These are phyloP conservation scores for Vanessa tameamea DNA, from an alignment of 1,140 invertebrate genomes.

Conservation along the genomic window DNA sequence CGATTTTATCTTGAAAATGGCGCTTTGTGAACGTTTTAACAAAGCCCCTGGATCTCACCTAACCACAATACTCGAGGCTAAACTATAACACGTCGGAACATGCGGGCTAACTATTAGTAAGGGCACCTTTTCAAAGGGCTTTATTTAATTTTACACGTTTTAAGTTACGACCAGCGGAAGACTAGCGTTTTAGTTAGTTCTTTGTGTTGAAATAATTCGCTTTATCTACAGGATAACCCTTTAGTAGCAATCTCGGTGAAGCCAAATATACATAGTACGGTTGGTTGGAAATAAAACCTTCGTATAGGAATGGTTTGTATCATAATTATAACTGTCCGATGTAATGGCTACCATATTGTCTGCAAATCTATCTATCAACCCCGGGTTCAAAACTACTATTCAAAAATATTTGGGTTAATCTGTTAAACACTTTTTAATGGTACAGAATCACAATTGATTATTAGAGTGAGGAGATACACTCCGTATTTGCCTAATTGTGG, in stretches of 20 bases:
- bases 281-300: no score
- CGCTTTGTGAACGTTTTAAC: conserved; percentile 5
- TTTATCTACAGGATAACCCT: not conserved
- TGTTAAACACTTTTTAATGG: no score
- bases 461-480: no score
- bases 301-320: no score
- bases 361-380: no score
- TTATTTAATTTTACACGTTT: conserved; percentile 35
- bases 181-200: not conserved
- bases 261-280: no score
- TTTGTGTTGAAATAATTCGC: not conserved
- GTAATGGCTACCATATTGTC: no score
- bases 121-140: conserved; percentile 24
- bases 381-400: no score
- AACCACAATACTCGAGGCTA: conserved; percentile 18
- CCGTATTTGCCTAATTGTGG: no score
- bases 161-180: conserved; percentile 21
- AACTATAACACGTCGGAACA: conserved; percentile 2
- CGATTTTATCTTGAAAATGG: not conserved
- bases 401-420: no score
- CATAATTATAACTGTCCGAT: no score
- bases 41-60: conserved; percentile 16
- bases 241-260: not conserved
- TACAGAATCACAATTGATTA: no score
- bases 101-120: conserved; percentile 30